Percentiles rank a stretch among this genome's conserved stretches.
These are phyloP conservation scores for Stegophylla sp. DNA, from an alignment of 2,888 invertebrate genomes.

Conservation along the genomic window DNA sequence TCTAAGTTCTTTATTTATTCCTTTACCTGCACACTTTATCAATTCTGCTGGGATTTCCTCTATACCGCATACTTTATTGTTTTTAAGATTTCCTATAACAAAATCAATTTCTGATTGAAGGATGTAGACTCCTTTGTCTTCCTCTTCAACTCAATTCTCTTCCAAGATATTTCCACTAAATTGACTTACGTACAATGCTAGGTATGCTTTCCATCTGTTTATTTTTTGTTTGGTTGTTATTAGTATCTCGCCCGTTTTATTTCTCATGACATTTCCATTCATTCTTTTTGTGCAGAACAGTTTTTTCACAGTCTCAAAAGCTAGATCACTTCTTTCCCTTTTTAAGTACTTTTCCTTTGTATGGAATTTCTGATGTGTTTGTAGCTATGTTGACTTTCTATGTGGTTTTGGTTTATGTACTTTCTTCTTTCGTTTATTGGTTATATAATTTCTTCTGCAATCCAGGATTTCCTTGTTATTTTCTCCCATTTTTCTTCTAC, in stretches of 20 bases:
- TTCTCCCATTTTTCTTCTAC: too few relatives aligned
- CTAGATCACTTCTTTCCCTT: slow-evolving; percentile 14
- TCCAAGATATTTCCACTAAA: slow-evolving; percentile 4
- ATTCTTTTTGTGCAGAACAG: slow-evolving; percentile 5
- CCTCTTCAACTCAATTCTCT: slow-evolving; percentile 7
- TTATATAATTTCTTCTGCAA: too few relatives aligned
- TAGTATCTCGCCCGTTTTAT: slow-evolving; percentile 8
- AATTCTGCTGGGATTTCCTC: slow-evolving; percentile 1
- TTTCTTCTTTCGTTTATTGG: too few relatives aligned
- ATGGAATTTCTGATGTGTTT: too few relatives aligned
- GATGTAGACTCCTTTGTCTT: slow-evolving; percentile 25
- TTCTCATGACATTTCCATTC: neutral
- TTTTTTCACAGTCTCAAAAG: slow-evolving; percentile 9
- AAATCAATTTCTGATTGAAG: slow-evolving; percentile 25
- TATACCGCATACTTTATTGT: slow-evolving; percentile 23
- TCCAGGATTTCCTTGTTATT: too few relatives aligned
- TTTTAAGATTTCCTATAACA: slow-evolving; percentile 18
- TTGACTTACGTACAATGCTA: slow-evolving; percentile 4
- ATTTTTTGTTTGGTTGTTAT: slow-evolving; percentile 9
- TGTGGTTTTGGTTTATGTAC: too few relatives aligned
- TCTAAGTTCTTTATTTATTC: slow-evolving; percentile 22
- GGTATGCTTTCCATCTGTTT: slow-evolving; percentile 20
- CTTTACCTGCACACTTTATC: slow-evolving; percentile 18
- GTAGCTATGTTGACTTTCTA: too few relatives aligned
- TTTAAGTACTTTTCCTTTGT: slow-evolving; percentile 9